Evolutionary conservation across 2,113 vertebrate species (phyloP).

Genomic region (Pseudopipra pipra): DNA sequence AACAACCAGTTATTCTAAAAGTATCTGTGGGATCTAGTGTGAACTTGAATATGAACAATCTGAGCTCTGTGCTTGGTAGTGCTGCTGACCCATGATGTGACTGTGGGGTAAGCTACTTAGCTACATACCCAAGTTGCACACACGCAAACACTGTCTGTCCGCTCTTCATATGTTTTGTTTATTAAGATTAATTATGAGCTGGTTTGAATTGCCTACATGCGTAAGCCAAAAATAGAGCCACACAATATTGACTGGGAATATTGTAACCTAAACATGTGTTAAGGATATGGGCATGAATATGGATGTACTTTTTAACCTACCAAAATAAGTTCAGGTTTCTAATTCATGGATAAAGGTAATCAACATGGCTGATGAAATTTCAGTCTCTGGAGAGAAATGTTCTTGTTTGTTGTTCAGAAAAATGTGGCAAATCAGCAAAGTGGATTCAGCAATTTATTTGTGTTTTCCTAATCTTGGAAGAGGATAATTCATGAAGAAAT

Average conservation of each 20-base stretch:
- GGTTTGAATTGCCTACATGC: background rate
- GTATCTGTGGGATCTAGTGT: background rate
- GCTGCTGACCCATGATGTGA: background rate
- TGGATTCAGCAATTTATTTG: background rate
- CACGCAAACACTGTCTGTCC: background rate
- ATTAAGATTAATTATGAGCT: background rate
- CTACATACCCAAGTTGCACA: background rate
- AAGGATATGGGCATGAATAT: background rate
- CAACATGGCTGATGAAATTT: background rate
- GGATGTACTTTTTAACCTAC: background rate
- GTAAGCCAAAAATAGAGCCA: background rate
- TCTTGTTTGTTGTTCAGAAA: background rate
- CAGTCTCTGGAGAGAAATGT: background rate
- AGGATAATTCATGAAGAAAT: background rate
- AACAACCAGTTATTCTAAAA: slow-evolving; percentile 3
- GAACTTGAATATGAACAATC: background rate
- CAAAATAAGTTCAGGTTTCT: background rate
- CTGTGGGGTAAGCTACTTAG: background rate
- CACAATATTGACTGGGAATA: background rate
- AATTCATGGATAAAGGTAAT: background rate
- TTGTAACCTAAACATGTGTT: background rate
- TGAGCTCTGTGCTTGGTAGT: background rate
- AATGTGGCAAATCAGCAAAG: background rate
- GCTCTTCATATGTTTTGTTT: background rate
- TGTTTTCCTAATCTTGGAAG: background rate